phyloP scores from a whole-genome alignment of 2,888 invertebrate species.

The Tipula helvola region DNA sequence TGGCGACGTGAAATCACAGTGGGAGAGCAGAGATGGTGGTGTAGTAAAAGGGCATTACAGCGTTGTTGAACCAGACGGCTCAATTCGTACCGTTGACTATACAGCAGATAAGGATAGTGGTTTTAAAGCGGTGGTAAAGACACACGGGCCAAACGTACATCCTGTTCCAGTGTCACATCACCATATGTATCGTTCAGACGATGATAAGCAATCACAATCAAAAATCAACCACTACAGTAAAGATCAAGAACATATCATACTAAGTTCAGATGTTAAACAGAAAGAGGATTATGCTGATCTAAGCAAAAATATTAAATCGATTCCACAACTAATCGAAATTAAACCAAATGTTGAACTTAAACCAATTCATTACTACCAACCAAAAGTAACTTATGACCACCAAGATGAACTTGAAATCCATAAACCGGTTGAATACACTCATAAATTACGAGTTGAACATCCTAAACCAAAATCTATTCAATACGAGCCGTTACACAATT shows the following conservation, averaged over 20 bases:
- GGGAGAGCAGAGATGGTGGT: conserved; percentile 43
- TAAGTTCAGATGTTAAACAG: conserved; percentile 31
- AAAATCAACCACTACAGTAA: conserved; percentile 36
- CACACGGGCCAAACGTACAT: conserved; percentile 34
- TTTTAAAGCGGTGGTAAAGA: conserved; percentile 43
- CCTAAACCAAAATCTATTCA: neutral
- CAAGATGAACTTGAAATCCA: neutral
- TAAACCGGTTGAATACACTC: neutral
- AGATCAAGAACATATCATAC: conserved; percentile 33
- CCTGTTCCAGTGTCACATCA: conserved; percentile 30
- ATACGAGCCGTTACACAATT: conserved; percentile 18
- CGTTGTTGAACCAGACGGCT: conserved; percentile 53
- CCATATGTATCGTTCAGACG: conserved; percentile 19
- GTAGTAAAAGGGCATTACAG: conserved; percentile 46
- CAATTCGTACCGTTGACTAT: conserved; percentile 42
- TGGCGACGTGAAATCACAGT: conserved; percentile 44
- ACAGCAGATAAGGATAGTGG: conserved; percentile 42
- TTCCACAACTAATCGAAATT: conserved; percentile 31
- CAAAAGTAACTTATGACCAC: neutral
- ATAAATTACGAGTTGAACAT: neutral
- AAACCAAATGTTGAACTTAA: conserved; percentile 29
- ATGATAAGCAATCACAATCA: conserved; percentile 31
- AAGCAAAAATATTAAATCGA: conserved; percentile 28
- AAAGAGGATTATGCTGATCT: conserved; percentile 27
- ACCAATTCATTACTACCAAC: neutral